These are phyloP conservation scores for Sardina pilchardus DNA, from an alignment of 2,113 vertebrate genomes.

Conservation along the genomic window DNA sequence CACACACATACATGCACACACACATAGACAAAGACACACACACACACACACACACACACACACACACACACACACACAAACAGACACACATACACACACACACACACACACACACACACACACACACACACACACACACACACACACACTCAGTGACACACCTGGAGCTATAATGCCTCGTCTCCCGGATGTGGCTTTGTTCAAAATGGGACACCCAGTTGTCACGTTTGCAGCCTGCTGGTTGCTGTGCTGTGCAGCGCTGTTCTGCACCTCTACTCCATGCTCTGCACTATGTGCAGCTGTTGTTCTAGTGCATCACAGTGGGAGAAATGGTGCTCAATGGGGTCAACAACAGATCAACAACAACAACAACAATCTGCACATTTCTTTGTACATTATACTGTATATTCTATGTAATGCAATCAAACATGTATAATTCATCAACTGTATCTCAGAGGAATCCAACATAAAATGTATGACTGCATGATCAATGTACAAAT, in stretches of 20 bases:
- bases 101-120: background rate
- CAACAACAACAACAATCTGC: too few relatives aligned
- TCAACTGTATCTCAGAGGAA: too few relatives aligned
- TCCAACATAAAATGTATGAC: too few relatives aligned
- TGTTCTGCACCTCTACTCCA: background rate
- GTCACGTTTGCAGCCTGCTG: background rate
- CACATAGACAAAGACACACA: too few relatives aligned
- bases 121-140: background rate
- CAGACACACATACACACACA: background rate
- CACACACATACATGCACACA: background rate
- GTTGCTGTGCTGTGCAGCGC: too few relatives aligned
- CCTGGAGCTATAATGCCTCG: background rate
- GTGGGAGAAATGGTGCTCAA: background rate
- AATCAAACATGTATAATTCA: too few relatives aligned
- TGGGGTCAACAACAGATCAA: background rate
- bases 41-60: background rate
- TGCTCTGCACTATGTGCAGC: background rate
- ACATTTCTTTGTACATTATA: too few relatives aligned
- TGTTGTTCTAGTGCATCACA: background rate
- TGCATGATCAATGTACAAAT: too few relatives aligned
- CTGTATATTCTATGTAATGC: too few relatives aligned
- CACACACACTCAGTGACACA: background rate
- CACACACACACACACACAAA: background rate
- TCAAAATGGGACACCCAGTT: background rate
- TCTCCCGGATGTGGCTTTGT: slow-evolving; percentile 7